phyloP scores from a whole-genome alignment of 2,113 vertebrate genomes.

The Baryphthengus martii region DNA sequence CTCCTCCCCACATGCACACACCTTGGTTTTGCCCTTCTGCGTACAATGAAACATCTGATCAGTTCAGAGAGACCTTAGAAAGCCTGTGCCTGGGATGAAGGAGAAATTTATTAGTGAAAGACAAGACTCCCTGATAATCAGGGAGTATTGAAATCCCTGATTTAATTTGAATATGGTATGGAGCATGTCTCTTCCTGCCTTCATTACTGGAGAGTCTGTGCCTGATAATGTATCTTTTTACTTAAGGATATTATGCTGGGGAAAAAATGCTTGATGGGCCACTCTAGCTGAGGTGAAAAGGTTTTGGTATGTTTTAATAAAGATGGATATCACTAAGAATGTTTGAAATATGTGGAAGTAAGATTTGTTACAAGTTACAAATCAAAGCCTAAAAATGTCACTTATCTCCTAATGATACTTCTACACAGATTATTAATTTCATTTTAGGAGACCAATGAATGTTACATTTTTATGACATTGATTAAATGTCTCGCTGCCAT shows the following conservation, averaged over 20 bases:
- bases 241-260: slow-evolving; percentile 67
- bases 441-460: slow-evolving; percentile 84
- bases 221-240: slow-evolving; percentile 71
- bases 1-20: neutral
- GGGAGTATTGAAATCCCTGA: slow-evolving; percentile 77
- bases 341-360: slow-evolving; percentile 76
- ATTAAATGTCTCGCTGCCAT: slow-evolving; percentile 76
- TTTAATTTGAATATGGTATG: slow-evolving; percentile 78
- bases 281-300: slow-evolving; percentile 70
- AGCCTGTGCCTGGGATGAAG: slow-evolving; percentile 65
- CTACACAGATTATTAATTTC: slow-evolving; percentile 87
- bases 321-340: slow-evolving; percentile 76
- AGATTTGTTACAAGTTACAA: slow-evolving; percentile 81
- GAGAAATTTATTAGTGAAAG: slow-evolving; percentile 76
- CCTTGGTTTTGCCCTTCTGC: slow-evolving; percentile 23
- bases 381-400: slow-evolving; percentile 83
- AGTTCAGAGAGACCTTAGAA: slow-evolving; percentile 46
- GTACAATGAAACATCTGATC: slow-evolving; percentile 64
- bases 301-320: slow-evolving; percentile 78
- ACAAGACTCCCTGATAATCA: slow-evolving; percentile 78
- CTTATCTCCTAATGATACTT: slow-evolving; percentile 84
- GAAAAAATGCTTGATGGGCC: slow-evolving; percentile 63
- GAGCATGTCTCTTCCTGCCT: slow-evolving; percentile 72
- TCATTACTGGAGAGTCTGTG: slow-evolving; percentile 72
- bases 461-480: slow-evolving; percentile 86